These are phyloP conservation scores for Nephrotoma appendiculata DNA, from an alignment of 2,888 invertebrate species.

Conservation along the genomic window DNA sequence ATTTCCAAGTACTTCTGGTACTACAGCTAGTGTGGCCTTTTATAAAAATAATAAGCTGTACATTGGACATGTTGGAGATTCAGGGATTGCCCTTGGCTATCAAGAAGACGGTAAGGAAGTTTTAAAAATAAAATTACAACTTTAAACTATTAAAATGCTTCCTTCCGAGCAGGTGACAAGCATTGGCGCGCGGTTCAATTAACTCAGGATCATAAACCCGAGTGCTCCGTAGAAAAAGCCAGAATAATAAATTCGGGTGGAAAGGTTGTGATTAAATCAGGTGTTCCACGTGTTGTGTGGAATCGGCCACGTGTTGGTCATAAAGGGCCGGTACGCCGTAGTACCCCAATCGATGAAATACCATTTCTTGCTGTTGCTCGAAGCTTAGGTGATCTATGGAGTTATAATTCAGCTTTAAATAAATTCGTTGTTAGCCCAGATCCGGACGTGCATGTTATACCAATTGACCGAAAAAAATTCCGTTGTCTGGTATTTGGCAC, in stretches of 20 bases:
- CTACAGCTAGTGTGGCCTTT: slow-evolving; percentile 92
- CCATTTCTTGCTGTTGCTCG: slow-evolving; percentile 94
- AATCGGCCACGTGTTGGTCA: slow-evolving; percentile 61
- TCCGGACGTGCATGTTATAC: slow-evolving; percentile 81
- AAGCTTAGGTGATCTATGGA: slow-evolving; percentile 94
- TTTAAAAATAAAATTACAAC: not conserved
- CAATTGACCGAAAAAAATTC: slow-evolving; percentile 47
- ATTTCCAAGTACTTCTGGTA: slow-evolving; percentile 90
- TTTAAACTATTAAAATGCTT: not conserved
- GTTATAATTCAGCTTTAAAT: slow-evolving; percentile 80
- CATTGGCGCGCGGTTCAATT: slow-evolving; percentile 69
- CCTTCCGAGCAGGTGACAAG: slow-evolving; percentile 27
- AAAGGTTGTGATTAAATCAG: slow-evolving; percentile 60
- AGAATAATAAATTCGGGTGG: slow-evolving; percentile 73
- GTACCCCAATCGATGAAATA: slow-evolving; percentile 83
- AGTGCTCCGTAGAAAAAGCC: slow-evolving; percentile 64
- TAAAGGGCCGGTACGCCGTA: slow-evolving; percentile 73
- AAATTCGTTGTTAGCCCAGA: slow-evolving; percentile 96
- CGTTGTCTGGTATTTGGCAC: slow-evolving; percentile 90
- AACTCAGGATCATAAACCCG: slow-evolving; percentile 93
- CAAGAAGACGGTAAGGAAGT: slow-evolving; percentile 43
- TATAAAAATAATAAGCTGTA: slow-evolving; percentile 89
- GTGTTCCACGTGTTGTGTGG: slow-evolving; percentile 95
- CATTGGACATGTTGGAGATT: slow-evolving; percentile 97
- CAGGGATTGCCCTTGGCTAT: slow-evolving; percentile 80